Evolutionary conservation across 1,140 invertebrate species (phyloP).

Genomic region (Caerostris extrusa): DNA sequence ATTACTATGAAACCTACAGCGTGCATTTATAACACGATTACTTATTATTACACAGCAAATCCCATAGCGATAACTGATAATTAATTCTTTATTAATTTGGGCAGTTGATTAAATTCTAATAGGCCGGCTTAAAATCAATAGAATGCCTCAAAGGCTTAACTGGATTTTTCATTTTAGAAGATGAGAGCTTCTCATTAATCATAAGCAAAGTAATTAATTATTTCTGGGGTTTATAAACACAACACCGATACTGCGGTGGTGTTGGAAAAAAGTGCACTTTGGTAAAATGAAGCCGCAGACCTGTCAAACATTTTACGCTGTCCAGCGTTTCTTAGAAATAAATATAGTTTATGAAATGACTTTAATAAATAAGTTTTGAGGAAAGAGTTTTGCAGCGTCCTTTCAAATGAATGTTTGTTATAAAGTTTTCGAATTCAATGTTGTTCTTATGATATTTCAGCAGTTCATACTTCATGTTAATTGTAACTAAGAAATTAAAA

Average conservation of each 20-base stretch:
- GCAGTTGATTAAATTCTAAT: conserved; percentile 1
- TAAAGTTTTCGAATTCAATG: no score
- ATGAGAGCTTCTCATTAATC: conserved; percentile 20
- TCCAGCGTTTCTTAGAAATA: not conserved
- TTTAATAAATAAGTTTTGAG: not conserved
- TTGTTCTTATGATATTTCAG: no score
- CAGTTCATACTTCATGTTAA: no score
- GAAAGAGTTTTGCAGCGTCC: no score
- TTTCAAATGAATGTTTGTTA: no score
- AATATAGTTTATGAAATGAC: no score
- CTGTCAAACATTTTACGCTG: not conserved
- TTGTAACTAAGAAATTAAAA: no score
- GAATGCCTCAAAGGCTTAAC: not conserved
- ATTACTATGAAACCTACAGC: no score
- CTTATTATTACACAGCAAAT: no score
- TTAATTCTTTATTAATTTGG: conserved; percentile 22
- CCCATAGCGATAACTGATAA: not conserved
- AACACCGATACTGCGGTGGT: not conserved
- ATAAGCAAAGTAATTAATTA: conserved; percentile 35
- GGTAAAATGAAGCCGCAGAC: conserved; percentile 11
- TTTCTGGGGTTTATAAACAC: conserved; percentile 27
- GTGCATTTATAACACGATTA: no score
- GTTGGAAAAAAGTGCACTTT: conserved; percentile 8
- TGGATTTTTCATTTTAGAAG: conserved; percentile 23
- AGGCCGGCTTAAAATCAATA: not conserved